These are phyloP conservation scores for Pherbina coryleti DNA, from an alignment of 2,888 invertebrate species.

Conservation along the genomic window DNA sequence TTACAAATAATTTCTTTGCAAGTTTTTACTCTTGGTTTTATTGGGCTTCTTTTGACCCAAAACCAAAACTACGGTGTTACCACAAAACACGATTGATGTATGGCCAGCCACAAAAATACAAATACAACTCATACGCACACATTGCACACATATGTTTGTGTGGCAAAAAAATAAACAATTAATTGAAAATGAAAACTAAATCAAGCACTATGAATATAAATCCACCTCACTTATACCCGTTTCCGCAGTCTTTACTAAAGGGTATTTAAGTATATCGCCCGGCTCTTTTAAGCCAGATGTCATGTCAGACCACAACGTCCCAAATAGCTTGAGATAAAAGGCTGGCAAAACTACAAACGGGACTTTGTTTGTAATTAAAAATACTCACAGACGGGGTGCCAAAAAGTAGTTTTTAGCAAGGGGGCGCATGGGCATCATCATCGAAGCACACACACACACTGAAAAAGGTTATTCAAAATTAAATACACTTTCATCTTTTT, in stretches of 20 bases:
- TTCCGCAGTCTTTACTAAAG: not conserved
- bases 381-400: slow-evolving; percentile 26
- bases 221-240: too few species aligned
- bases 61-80: not conserved
- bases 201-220: slow-evolving; percentile 25
- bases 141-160: not conserved
- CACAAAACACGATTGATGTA: slow-evolving; percentile 16
- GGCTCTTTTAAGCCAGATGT: slow-evolving; percentile 1
- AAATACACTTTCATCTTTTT: slow-evolving; percentile 29
- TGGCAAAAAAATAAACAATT: slow-evolving; percentile 25
- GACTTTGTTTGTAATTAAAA: slow-evolving; percentile 25
- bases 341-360: slow-evolving; percentile 37
- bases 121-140: not conserved
- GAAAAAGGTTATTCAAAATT: slow-evolving; percentile 5
- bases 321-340: slow-evolving; percentile 24
- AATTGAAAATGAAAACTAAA: slow-evolving; percentile 38
- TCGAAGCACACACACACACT: not conserved
- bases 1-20: too few species aligned
- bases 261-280: not conserved
- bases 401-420: slow-evolving; percentile 9
- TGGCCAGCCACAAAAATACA: slow-evolving; percentile 17
- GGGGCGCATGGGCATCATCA: not conserved
- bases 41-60: not conserved
- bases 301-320: not conserved
- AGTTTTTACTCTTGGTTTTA: too few species aligned